phyloP scores from a whole-genome alignment of 2,113 vertebrate genomes.

The Balaeniceps rex region DNA sequence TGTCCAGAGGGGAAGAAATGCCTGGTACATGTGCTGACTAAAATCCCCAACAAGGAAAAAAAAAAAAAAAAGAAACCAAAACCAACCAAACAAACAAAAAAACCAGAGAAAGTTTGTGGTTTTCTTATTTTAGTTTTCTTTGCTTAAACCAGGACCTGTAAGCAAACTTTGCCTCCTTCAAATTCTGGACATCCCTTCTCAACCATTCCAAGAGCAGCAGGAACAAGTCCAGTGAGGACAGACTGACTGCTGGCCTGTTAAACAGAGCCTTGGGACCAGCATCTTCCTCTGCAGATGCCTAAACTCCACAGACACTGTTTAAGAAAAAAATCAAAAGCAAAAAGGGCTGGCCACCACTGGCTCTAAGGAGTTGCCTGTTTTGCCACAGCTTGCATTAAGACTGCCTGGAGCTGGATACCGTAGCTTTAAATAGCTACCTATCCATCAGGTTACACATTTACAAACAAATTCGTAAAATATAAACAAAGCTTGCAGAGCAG shows the following conservation, averaged over 20 bases:
- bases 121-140: constrained; percentile 2
- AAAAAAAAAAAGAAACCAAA: too few relatives aligned
- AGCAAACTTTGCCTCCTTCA: not conserved
- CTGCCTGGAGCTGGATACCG: not conserved
- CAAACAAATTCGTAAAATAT: not conserved
- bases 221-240: not conserved
- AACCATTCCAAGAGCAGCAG: not conserved
- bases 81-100: too few relatives aligned
- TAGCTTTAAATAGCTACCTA: not conserved
- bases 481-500: not conserved
- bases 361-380: not conserved
- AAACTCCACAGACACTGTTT: not conserved
- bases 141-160: not conserved
- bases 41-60: not conserved
- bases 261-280: not conserved
- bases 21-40: not conserved
- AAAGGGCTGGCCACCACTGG: not conserved
- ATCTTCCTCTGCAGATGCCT: not conserved
- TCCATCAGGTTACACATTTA: not conserved
- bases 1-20: not conserved
- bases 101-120: not conserved
- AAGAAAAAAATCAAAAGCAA: constrained; percentile 12
- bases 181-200: not conserved
- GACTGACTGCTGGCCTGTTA: not conserved
- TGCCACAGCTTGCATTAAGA: not conserved